These are phyloP conservation scores for Patiria pectinifera DNA, from an alignment of 53 echinoderm and acorn worm genomes.

Conservation along the genomic window DNA sequence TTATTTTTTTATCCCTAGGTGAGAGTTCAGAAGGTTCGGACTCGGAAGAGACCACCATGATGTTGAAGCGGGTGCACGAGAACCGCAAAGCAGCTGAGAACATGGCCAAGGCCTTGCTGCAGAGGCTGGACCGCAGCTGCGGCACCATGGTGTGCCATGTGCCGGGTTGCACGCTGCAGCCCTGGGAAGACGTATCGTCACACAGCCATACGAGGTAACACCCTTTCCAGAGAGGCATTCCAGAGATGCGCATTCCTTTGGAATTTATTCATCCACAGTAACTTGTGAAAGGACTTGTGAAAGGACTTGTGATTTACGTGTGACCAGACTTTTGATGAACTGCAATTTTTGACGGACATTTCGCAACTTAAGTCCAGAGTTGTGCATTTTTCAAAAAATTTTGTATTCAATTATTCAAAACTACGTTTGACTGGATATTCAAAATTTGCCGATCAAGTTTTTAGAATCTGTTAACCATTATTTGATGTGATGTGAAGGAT, in stretches of 20 bases:
- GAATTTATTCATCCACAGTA: too few species aligned
- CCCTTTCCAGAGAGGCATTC: background rate
- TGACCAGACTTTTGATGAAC: too few species aligned
- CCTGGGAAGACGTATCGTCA: slow-evolving; percentile 98
- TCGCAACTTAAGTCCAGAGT: too few species aligned
- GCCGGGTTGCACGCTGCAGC: slow-evolving; percentile 88
- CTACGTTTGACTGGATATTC: too few species aligned
- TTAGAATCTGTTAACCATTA: too few species aligned
- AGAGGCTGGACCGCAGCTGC: slow-evolving; percentile 95
- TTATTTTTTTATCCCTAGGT: slow-evolving; percentile 41
- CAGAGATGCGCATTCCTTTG: background rate
- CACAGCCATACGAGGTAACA: slow-evolving; percentile 97
- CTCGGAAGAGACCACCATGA: slow-evolving; percentile 90
- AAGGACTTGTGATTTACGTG: too few species aligned
- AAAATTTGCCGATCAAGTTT: too few species aligned
- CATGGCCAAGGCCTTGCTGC: slow-evolving; percentile 93
- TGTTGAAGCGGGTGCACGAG: slow-evolving; percentile 96
- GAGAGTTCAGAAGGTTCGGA: slow-evolving; percentile 98
- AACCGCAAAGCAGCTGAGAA: slow-evolving; percentile 91
- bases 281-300: too few species aligned
- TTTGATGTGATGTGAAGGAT: too few species aligned
- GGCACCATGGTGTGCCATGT: slow-evolving; percentile 98
- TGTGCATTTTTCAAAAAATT: too few species aligned
- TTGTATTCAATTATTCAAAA: too few species aligned
- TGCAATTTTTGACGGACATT: too few species aligned